Conservation (phyloP, 2,797 vertebrate genomes). For the Malurus leucopterus region DNA sequence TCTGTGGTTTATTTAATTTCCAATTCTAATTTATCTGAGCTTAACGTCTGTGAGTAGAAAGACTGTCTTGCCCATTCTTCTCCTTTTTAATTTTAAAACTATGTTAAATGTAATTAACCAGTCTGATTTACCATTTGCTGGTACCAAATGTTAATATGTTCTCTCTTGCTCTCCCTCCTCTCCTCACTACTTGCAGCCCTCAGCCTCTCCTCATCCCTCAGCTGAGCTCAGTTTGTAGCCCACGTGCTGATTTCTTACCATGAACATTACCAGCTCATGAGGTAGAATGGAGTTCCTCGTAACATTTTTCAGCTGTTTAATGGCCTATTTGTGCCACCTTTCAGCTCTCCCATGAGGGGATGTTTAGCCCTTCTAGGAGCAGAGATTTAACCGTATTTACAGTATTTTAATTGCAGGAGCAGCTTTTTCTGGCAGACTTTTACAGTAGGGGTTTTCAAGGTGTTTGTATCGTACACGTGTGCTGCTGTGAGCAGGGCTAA, state of each 20-base stretch:
- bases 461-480: rapidly evolving
- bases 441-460: neutral
- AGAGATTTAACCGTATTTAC: neutral
- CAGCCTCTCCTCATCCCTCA: neutral
- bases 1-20: neutral
- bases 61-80: neutral
- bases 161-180: neutral
- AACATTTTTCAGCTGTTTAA: neutral
- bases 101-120: neutral
- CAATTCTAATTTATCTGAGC: neutral
- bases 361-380: neutral
- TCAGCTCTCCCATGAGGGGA: neutral
- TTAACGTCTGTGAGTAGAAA: neutral
- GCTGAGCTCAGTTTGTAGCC: neutral
- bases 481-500: neutral
- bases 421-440: neutral
- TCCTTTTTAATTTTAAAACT: neutral
- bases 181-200: neutral
- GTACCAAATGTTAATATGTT: neutral
- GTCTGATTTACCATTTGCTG: neutral
- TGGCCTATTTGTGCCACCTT: neutral
- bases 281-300: neutral
- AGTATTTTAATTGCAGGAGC: neutral
- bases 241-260: neutral
- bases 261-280: too few species aligned